Evolutionary conservation across 1,140 invertebrate genomes (phyloP).

Genomic region (Ostrea edulis): DNA sequence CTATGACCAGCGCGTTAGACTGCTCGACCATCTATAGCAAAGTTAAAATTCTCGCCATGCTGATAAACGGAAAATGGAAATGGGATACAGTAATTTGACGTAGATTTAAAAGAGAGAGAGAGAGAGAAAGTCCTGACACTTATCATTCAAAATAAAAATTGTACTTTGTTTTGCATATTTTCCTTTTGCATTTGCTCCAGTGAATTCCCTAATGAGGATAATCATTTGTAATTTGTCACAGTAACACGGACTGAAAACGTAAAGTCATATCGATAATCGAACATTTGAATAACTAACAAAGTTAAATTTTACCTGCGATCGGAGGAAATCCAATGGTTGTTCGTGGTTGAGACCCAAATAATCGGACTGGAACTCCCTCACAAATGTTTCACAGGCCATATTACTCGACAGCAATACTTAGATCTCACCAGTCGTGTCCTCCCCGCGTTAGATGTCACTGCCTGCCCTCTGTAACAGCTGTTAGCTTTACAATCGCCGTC

Average conservation of each 20-base stretch:
- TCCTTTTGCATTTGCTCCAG: too few species aligned
- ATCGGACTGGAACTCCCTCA: conserved; percentile 65
- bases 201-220: too few species aligned
- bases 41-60: too few species aligned
- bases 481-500: background rate
- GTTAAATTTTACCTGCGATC: conserved; percentile 63
- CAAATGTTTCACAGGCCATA: conserved; percentile 54
- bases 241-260: background rate
- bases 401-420: conserved; percentile 41
- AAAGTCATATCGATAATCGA: background rate
- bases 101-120: too few species aligned
- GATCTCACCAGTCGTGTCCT: background rate
- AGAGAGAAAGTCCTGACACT: too few species aligned
- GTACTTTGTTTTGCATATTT: too few species aligned
- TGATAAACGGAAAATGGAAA: too few species aligned
- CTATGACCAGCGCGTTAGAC: too few species aligned
- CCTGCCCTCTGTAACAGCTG: conserved; percentile 13
- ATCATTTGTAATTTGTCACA: background rate
- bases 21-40: too few species aligned
- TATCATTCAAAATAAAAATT: too few species aligned
- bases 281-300: background rate
- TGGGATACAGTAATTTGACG: too few species aligned
- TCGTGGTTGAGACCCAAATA: conserved; percentile 64
- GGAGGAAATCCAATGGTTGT: conserved; percentile 65
- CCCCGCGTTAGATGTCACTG: background rate